These are phyloP conservation scores for Tenualosa thibaudeaui DNA, from an alignment of 2,797 vertebrate genomes.

Conservation along the genomic window DNA sequence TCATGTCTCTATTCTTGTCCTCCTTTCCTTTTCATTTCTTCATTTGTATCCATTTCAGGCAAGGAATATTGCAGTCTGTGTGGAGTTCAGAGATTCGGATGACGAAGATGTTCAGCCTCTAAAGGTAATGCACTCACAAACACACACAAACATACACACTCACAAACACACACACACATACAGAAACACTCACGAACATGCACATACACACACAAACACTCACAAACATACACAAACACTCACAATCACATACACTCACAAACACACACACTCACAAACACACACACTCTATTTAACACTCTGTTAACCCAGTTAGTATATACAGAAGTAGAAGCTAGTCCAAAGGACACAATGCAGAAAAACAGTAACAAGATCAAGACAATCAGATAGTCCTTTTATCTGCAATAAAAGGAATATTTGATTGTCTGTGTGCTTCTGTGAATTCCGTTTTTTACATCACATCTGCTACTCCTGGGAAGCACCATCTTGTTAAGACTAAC, in stretches of 20 bases:
- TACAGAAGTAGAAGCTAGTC: too few relatives aligned
- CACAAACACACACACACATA: not conserved
- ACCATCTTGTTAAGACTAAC: too few relatives aligned
- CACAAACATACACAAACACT: not conserved
- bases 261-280: not conserved
- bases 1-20: slow-evolving; percentile 33
- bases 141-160: too few relatives aligned
- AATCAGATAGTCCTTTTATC: too few relatives aligned
- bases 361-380: too few relatives aligned
- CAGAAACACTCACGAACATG: not conserved
- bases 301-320: too few relatives aligned
- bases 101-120: slow-evolving; percentile 86
- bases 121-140: slow-evolving; percentile 72
- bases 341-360: too few relatives aligned
- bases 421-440: too few relatives aligned
- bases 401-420: too few relatives aligned
- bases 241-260: not conserved
- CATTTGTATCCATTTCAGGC: slow-evolving; percentile 72
- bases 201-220: not conserved
- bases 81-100: slow-evolving; percentile 95
- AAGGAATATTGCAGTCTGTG: slow-evolving; percentile 92
- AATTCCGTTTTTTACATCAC: too few relatives aligned
- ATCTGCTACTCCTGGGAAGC: too few relatives aligned
- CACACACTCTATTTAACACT: not conserved
- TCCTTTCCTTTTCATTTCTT: not conserved